These are phyloP conservation scores for Hydroisotoma schaefferi DNA, from an alignment of 2,888 invertebrate genomes.

Conservation along the genomic window DNA sequence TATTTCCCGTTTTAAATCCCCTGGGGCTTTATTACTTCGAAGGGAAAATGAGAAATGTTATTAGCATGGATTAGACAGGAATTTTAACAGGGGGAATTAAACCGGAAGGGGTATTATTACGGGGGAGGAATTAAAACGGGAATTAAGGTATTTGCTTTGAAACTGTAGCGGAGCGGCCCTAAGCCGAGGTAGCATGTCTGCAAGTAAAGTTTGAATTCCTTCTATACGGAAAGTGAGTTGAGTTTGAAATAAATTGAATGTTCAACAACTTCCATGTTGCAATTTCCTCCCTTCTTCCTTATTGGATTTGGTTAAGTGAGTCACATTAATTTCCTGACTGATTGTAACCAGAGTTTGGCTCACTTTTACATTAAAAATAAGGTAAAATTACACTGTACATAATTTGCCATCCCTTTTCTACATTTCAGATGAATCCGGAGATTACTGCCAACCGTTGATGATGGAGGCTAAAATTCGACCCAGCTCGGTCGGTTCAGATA, in stretches of 20 bases:
- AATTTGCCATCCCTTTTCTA: no score
- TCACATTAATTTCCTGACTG: slow-evolving; percentile 8
- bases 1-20: no score
- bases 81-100: neutral
- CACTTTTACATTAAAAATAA: no score
- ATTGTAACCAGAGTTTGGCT: no score
- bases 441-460: slow-evolving; percentile 33
- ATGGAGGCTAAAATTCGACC: slow-evolving; percentile 35
- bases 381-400: no score
- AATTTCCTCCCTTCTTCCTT: slow-evolving; percentile 17
- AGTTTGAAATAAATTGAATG: slow-evolving; percentile 12
- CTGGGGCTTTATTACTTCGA: no score
- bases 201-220: neutral
- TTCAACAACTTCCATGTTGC: slow-evolving; percentile 8
- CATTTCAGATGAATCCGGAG: slow-evolving; percentile 47
- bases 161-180: no score
- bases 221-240: neutral
- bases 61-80: slow-evolving; percentile 4
- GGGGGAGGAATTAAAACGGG: neutral
- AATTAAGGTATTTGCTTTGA: neutral
- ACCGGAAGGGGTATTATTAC: neutral
- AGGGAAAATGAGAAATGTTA: neutral
- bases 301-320: slow-evolving; percentile 17
- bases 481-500: slow-evolving; percentile 42
- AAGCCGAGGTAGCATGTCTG: no score